A percentile compares a stretch with the other conserved stretches of the same genome.
Conservation (phyloP, 2,113 vertebrate genomes). For the Oreochromis aureus region DNA sequence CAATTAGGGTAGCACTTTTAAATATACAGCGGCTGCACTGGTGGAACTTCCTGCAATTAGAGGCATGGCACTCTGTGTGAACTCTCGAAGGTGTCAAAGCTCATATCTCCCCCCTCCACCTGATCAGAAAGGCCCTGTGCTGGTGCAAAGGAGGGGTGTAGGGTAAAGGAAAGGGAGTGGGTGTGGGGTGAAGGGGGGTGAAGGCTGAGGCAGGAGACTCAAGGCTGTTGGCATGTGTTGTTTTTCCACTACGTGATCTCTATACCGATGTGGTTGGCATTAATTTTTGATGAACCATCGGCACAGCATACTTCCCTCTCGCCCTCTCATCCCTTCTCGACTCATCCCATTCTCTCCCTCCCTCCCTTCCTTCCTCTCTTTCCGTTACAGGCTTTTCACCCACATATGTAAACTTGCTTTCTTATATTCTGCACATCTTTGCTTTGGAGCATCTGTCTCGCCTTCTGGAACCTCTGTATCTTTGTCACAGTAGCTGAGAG, state of each 20-base stretch:
- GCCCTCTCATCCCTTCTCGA: slow-evolving; percentile 49
- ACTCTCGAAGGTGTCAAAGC: slow-evolving; percentile 74
- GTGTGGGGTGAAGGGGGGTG: neutral
- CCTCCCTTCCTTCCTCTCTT: slow-evolving; percentile 2
- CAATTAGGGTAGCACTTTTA: slow-evolving; percentile 61
- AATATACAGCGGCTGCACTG: slow-evolving; percentile 42
- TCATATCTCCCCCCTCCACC: slow-evolving; percentile 72
- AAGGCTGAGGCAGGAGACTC: slow-evolving; percentile 62
- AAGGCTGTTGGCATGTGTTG: slow-evolving; percentile 73
- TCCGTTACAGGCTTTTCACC: slow-evolving; percentile 31
- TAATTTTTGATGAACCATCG: slow-evolving; percentile 75
- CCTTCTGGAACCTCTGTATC: slow-evolving; percentile 48
- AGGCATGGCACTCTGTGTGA: slow-evolving; percentile 73
- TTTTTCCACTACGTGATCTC: slow-evolving; percentile 76
- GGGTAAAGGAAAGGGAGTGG: slow-evolving; percentile 24
- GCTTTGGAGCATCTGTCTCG: slow-evolving; percentile 52
- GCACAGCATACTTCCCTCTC: slow-evolving; percentile 67
- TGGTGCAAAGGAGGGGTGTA: slow-evolving; percentile 45
- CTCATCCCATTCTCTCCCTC: slow-evolving; percentile 7
- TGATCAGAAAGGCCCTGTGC: slow-evolving; percentile 75
- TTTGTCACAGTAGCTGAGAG: slow-evolving; percentile 56
- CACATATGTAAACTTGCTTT: slow-evolving; percentile 50
- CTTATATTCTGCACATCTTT: slow-evolving; percentile 50
- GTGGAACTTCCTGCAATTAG: slow-evolving; percentile 73
- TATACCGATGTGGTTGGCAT: slow-evolving; percentile 75